phyloP scores from a whole-genome alignment of 2,888 invertebrate genomes.

The Pristionchus entomophagus region DNA sequence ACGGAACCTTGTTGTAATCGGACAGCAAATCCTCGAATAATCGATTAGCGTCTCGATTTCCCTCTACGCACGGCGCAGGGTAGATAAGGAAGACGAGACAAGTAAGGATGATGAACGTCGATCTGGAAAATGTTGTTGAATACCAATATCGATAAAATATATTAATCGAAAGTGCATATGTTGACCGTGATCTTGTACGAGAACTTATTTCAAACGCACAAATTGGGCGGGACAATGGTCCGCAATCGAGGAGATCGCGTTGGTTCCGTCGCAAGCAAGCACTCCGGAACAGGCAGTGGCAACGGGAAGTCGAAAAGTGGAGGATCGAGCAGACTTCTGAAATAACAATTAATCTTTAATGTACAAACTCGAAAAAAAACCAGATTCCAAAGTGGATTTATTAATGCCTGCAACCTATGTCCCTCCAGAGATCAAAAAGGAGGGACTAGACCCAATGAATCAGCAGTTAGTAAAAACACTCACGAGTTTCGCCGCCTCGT shows the following conservation, averaged over 20 bases:
- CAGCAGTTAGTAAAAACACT: background rate
- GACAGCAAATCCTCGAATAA: constrained; percentile 68
- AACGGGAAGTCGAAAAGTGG: background rate
- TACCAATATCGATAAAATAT: background rate
- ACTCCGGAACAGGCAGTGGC: constrained; percentile 21
- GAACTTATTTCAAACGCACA: no score
- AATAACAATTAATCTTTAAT: background rate
- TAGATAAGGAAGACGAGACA: constrained; percentile 43
- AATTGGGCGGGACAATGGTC: no score
- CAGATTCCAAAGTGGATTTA: no score
- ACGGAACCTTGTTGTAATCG: constrained; percentile 74
- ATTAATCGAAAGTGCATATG: background rate
- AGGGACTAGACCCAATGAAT: background rate
- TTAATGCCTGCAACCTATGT: no score
- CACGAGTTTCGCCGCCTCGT: constrained; percentile 35
- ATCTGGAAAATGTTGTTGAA: background rate
- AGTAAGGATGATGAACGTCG: constrained; percentile 48
- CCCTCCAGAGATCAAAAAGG: background rate
- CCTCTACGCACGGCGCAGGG: background rate
- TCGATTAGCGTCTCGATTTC: constrained; percentile 69
- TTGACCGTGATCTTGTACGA: no score
- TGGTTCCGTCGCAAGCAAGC: background rate
- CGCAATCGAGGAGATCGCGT: background rate
- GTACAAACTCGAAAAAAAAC: no score
- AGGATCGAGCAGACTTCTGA: background rate